Conservation (phyloP, 2,888 invertebrate species). For the Heteropelma amictum region DNA sequence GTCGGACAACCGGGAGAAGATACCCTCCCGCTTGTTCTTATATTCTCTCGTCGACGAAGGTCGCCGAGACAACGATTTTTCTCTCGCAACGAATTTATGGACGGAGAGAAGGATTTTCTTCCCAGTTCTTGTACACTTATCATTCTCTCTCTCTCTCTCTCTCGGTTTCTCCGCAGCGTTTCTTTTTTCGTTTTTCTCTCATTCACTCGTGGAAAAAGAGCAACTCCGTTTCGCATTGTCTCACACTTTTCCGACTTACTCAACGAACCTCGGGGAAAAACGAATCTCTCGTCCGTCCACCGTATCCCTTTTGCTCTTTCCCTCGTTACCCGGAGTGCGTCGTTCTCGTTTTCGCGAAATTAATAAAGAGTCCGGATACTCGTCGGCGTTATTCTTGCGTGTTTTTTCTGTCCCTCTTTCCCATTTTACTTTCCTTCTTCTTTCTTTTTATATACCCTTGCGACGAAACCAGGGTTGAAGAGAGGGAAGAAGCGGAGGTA, state of each 20-base stretch:
- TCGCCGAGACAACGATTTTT: conserved; percentile 36
- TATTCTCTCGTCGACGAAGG: conserved; percentile 8
- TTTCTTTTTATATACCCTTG: neutral
- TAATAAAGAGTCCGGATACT: conserved; percentile 43
- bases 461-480: no score
- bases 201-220: conserved; percentile 11
- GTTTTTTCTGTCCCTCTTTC: conserved; percentile 10
- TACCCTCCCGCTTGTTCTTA: conserved; percentile 5
- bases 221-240: neutral
- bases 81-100: conserved; percentile 39
- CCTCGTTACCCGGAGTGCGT: neutral
- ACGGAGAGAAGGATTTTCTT: conserved; percentile 39
- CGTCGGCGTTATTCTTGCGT: conserved; percentile 35
- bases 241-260: conserved; percentile 25
- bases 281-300: neutral
- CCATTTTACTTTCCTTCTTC: neutral
- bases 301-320: neutral
- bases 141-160: conserved; percentile 4
- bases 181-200: neutral
- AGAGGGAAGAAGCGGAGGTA: no score
- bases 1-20: conserved; percentile 20
- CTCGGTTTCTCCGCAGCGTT: neutral
- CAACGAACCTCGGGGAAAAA: conserved; percentile 21
- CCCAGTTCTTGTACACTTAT: conserved; percentile 15
- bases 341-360: conserved; percentile 38